These are phyloP conservation scores for Drosophila neotestacea DNA, from an alignment of 2,888 invertebrate genomes.

Conservation along the genomic window DNA sequence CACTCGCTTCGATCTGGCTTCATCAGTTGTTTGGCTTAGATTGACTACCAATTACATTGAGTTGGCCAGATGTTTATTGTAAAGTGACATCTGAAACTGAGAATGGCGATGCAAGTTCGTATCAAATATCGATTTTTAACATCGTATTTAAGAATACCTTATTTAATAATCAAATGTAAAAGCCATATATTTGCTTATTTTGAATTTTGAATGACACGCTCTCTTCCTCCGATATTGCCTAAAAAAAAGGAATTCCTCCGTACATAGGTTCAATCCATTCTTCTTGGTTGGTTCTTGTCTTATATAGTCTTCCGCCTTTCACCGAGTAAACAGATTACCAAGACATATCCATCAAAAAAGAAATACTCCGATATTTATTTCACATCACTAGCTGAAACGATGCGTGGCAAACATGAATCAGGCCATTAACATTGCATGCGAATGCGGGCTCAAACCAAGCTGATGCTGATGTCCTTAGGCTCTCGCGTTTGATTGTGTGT, in stretches of 20 bases:
- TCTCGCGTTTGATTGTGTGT: conserved; percentile 30
- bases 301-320: too few species aligned
- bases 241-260: too few species aligned
- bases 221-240: too few species aligned
- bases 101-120: not conserved
- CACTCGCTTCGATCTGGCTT: conserved; percentile 20
- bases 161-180: not conserved
- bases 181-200: too few species aligned
- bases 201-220: too few species aligned
- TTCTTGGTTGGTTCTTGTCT: too few species aligned
- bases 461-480: conserved; percentile 4
- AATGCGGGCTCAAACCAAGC: conserved; percentile 18
- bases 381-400: too few species aligned
- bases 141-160: not conserved
- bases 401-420: not conserved
- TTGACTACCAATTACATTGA: conserved; percentile 6
- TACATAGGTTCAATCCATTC: too few species aligned
- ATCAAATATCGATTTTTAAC: not conserved
- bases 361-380: too few species aligned
- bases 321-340: too few species aligned
- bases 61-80: not conserved
- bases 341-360: too few species aligned
- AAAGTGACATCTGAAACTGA: not conserved
- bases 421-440: conserved; percentile 4
- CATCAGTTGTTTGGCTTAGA: conserved; percentile 7